Percentiles rank a stretch among this genome's conserved stretches.
phyloP scores from a whole-genome alignment of 2,113 vertebrate species.

The Malurus melanocephalus region DNA sequence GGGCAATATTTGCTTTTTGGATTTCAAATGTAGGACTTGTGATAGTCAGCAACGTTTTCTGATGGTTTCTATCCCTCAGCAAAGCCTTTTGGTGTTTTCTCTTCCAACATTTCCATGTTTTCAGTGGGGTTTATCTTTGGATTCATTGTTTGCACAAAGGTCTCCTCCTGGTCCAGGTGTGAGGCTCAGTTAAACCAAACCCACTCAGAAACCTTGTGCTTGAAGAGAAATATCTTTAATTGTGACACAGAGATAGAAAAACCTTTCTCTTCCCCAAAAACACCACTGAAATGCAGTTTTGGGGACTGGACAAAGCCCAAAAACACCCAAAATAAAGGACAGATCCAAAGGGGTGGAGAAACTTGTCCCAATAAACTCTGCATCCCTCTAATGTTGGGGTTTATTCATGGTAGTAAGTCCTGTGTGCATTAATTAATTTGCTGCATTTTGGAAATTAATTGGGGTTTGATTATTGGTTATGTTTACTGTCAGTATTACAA shows the following conservation, averaged over 20 bases:
- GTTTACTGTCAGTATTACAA: not conserved
- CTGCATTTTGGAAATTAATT: not conserved
- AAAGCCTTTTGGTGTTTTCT: not conserved
- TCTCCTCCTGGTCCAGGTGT: not conserved
- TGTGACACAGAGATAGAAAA: not conserved
- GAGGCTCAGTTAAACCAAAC: not conserved
- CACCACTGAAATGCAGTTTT: not conserved
- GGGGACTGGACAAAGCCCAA: not conserved
- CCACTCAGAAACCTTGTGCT: not conserved
- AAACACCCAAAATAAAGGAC: not conserved
- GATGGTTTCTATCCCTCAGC: not conserved
- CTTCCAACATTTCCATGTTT: not conserved
- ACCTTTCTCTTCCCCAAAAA: not conserved
- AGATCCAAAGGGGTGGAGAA: rapidly evolving
- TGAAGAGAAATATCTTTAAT: not conserved
- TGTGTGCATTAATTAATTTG: not conserved
- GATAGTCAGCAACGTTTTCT: not conserved
- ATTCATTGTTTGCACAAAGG: rapidly evolving
- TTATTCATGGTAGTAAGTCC: not conserved
- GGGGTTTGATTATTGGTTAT: not conserved
- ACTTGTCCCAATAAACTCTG: not conserved
- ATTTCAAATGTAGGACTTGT: not conserved
- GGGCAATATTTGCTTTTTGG: not conserved
- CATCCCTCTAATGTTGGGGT: not conserved
- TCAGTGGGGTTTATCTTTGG: not conserved